Evolutionary conservation across 2,888 invertebrate species (phyloP).

Genomic region (Camponotus fellah): DNA sequence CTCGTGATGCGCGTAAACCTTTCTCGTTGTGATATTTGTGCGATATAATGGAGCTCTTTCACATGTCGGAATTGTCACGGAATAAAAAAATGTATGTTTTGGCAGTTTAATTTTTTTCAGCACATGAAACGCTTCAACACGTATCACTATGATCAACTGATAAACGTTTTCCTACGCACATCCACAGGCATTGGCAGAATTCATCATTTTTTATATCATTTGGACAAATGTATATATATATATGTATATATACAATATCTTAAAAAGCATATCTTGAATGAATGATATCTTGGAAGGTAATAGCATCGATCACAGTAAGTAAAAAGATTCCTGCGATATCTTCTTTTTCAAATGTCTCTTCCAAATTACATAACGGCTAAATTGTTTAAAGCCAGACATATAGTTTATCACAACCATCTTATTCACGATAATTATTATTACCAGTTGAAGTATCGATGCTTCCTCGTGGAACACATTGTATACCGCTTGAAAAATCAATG

Average conservation of each 20-base stretch:
- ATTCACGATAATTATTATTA: conserved; percentile 15
- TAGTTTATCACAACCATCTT: background rate
- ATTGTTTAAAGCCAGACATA: background rate
- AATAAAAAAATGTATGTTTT: conserved; percentile 65
- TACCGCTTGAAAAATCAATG: background rate
- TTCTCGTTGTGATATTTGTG: conserved; percentile 51
- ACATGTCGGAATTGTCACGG: background rate
- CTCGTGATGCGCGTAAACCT: conserved; percentile 12
- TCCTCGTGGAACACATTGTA: background rate
- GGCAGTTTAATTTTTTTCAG: conserved; percentile 68
- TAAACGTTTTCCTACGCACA: conserved; percentile 1
- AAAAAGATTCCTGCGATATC: background rate
- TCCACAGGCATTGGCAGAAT: background rate
- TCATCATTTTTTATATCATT: background rate
- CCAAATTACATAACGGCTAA: background rate
- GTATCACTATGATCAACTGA: background rate
- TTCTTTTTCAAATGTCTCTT: background rate
- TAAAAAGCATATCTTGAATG: background rate
- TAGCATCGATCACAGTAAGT: background rate
- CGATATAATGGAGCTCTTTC: conserved; percentile 4
- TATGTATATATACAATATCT: background rate
- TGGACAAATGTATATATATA: background rate
- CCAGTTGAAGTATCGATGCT: background rate
- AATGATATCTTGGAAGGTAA: background rate
- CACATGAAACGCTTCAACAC: background rate